Conservation (phyloP, 2,113 vertebrate species). For the Mormyrus lacerda region DNA sequence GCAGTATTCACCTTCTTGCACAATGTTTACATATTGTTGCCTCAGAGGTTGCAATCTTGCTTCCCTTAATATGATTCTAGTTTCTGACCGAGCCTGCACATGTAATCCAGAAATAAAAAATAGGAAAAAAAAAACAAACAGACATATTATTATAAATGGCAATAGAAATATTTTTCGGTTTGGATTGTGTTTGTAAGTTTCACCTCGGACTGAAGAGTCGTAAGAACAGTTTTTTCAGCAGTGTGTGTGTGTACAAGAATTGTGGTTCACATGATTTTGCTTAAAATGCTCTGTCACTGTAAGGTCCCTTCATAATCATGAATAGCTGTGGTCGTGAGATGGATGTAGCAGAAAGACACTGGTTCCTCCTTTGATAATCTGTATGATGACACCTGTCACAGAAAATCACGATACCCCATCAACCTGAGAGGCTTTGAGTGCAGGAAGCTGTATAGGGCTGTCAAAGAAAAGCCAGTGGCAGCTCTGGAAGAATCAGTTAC, state of each 20-base stretch:
- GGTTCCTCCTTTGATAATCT: background rate
- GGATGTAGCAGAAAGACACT: background rate
- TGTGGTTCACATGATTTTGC: background rate
- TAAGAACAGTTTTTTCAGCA: background rate
- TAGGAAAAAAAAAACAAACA: background rate
- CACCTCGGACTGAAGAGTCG: background rate
- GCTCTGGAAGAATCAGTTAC: background rate
- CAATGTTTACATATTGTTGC: constrained; percentile 4
- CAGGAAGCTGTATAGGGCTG: background rate
- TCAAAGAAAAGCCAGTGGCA: background rate
- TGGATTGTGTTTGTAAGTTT: background rate
- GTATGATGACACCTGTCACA: background rate
- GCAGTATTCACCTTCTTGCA: background rate
- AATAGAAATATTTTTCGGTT: background rate
- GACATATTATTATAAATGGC: background rate
- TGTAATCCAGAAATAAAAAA: background rate
- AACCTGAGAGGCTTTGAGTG: background rate
- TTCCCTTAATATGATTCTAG: background rate
- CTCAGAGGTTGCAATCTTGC: background rate
- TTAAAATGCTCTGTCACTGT: background rate
- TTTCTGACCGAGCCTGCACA: background rate
- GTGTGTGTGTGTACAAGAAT: background rate
- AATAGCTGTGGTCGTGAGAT: background rate
- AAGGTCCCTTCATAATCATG: background rate
- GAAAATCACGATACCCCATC: background rate